These are phyloP conservation scores for Drosophila mayaguana DNA, from an alignment of 2,888 invertebrate genomes.

Conservation along the genomic window DNA sequence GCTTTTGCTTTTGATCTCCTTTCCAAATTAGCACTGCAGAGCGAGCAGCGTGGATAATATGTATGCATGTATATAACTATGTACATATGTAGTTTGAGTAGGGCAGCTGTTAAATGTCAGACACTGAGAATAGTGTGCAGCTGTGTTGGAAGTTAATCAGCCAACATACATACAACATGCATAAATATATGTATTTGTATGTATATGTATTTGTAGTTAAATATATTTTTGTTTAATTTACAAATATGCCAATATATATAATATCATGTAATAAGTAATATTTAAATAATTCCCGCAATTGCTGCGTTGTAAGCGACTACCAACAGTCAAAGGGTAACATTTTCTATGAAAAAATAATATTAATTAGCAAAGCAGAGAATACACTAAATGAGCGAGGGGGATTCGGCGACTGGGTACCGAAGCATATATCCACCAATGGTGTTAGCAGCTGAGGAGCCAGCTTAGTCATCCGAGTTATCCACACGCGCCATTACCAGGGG, in stretches of 20 bases:
- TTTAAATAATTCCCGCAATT: too few relatives aligned
- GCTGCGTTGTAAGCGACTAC: too few relatives aligned
- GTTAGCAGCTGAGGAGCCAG: background rate
- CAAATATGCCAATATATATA: too few relatives aligned
- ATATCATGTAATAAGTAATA: too few relatives aligned
- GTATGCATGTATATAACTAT: too few relatives aligned
- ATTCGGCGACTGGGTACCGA: background rate
- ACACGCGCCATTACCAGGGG: background rate
- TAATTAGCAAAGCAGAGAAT: background rate
- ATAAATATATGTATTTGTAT: background rate
- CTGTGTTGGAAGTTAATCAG: too few relatives aligned
- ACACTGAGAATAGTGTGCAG: too few relatives aligned
- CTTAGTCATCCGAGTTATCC: background rate
- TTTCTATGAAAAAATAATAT: too few relatives aligned
- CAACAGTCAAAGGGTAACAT: background rate
- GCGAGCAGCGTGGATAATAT: background rate
- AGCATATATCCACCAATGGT: background rate
- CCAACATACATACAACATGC: too few relatives aligned
- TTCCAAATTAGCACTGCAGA: background rate
- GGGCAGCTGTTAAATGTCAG: too few relatives aligned
- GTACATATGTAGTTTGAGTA: too few relatives aligned
- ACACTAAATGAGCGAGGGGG: background rate
- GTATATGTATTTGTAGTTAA: background rate
- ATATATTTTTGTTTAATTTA: background rate
- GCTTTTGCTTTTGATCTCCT: background rate